Percentiles rank a stretch among this genome's conserved stretches.
These are phyloP conservation scores for Tympanoctomys barrerae DNA, from an alignment of 2,797 vertebrate genomes.

Conservation along the genomic window DNA sequence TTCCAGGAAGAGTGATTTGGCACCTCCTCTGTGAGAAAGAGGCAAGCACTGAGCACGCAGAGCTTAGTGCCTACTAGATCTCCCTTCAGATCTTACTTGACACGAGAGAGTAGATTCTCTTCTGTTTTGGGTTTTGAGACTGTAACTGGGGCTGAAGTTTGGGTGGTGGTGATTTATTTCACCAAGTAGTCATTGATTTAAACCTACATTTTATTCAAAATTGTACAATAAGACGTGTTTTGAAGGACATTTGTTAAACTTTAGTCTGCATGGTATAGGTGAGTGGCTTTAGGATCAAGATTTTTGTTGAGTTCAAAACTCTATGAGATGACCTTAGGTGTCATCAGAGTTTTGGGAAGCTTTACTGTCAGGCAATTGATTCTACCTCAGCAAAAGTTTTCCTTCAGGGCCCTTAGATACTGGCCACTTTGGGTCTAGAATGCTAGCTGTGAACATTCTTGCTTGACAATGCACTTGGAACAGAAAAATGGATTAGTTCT, in stretches of 20 bases:
- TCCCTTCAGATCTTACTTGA: background rate
- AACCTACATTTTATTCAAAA: background rate
- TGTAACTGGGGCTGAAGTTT: background rate
- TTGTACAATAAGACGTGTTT: background rate
- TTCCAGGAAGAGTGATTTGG: background rate
- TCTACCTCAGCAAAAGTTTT: conserved; percentile 41
- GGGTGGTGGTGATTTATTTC: background rate
- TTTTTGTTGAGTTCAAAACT: conserved; percentile 17
- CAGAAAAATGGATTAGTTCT: background rate
- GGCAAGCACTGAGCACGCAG: background rate
- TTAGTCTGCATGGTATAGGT: background rate
- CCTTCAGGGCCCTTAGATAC: background rate
- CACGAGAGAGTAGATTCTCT: background rate
- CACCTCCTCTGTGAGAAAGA: background rate
- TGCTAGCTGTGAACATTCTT: background rate
- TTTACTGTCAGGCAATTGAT: conserved; percentile 20
- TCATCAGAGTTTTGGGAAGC: background rate
- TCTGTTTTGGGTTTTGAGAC: background rate
- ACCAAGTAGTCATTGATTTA: background rate
- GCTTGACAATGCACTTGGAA: background rate
- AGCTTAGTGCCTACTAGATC: background rate
- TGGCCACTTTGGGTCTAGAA: background rate
- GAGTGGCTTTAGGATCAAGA: background rate
- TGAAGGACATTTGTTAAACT: background rate
- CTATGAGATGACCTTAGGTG: background rate